Evolutionary conservation across 2,888 invertebrate species (phyloP), one percentile per base, ranked within the genome.

Genomic region (Melieria picta): DNA sequence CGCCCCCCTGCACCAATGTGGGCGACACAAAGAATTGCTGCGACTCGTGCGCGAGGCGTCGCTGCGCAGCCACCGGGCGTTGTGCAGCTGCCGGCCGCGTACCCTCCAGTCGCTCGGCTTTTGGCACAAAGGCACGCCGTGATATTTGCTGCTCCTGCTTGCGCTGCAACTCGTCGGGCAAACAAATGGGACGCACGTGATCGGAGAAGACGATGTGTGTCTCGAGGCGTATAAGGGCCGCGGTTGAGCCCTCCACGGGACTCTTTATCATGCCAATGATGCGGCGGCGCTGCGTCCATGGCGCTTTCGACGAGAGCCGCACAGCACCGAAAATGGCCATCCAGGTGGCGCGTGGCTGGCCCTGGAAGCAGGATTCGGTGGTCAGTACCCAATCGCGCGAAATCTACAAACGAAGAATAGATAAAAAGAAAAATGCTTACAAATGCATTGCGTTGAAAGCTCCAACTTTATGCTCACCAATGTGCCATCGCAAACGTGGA

Each of bases 311-410:
- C 57, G 93, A 91, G 57, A 94, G 89, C 61, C 96, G 90, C 0
- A 94, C 91, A 6, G 91, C 90, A 2, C 95, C 95, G 72, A 94
- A 89, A 77, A 93, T 89, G 0, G 94, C 95, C 45, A 91, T 91
- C 96, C 96, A 96, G 84, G 95, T 94, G 0, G 94, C 94, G 83
- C 94, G 93, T 30, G 94, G 93, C 88, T 95, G 95, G 4, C 95
- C 93, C 89, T 93, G 93, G 84, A 96, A 96, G 82, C 96, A 97
- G 5, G 94, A 93, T 9, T 94, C 93, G 0, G 96, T 94, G 45
- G 96, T 95, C 56, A 95, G 88, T 9, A 97, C 90, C 96, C 96
- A 96, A 72, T 92, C 91, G 5, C 91, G 89, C 47, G 94, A 93
- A 42, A 86, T 83, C 82, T 83, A 16, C 3, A 71, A 56, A 11